phyloP scores from a whole-genome alignment of 2,113 vertebrate species.

The Todiramphus chloris region DNA sequence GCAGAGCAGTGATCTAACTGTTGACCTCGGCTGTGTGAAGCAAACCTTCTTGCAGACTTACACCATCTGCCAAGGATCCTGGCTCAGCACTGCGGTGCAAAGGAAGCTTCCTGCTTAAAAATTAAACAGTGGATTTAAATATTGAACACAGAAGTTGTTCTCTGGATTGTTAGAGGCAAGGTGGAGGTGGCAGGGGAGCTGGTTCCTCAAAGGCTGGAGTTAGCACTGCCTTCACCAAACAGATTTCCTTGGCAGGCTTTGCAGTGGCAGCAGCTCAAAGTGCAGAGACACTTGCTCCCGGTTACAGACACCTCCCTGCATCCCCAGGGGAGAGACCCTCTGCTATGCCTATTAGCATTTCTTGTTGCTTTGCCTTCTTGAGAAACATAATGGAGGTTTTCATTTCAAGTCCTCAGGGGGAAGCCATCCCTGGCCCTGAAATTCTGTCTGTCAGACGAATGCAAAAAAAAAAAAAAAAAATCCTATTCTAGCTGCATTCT shows the following conservation, averaged over 20 bases:
- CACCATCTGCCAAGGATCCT: not conserved
- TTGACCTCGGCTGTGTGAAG: not conserved
- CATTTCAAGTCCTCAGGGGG: not conserved
- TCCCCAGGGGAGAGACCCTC: not conserved
- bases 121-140: slow-evolving; percentile 25
- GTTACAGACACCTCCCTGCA: not conserved
- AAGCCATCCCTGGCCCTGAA: not conserved
- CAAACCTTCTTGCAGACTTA: not conserved
- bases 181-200: not conserved
- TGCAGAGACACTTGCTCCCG: not conserved
- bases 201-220: not conserved
- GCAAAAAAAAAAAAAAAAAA: slow-evolving; percentile 31
- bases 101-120: slow-evolving; percentile 31
- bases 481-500: not conserved
- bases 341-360: not conserved
- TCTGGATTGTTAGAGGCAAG: not conserved
- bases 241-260: slow-evolving; percentile 27
- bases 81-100: not conserved
- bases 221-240: not conserved
- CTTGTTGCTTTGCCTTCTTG: not conserved
- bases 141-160: not conserved
- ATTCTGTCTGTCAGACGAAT: not conserved
- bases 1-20: not conserved
- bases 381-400: slow-evolving; percentile 33
- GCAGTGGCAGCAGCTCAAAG: not conserved